Evolutionary conservation across 2,888 invertebrate genomes (phyloP), one percentile per base, ranked within the genome.

Genomic region (Stenodera caucasica): DNA sequence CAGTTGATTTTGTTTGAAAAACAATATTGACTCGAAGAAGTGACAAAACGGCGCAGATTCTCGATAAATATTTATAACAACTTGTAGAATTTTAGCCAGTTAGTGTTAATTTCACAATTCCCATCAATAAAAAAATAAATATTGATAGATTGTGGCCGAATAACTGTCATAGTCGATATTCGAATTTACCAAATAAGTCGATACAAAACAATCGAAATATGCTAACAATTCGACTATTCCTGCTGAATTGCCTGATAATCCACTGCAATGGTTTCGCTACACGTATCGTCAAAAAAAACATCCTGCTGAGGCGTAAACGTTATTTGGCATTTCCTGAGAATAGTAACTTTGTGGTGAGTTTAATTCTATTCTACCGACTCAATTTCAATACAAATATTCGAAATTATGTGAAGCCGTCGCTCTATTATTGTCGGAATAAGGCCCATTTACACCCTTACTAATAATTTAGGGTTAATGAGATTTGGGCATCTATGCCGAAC

Each of bases 261-360:
- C 5, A 37, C 5, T 35, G 14, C 21, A 15, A 40, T 11, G 2
- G 45, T 21, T 8, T 8, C 8, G 7, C 5, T 23, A 45, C 2
- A 6, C 45, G 1, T 8, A 21, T 23, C n/a, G 23, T 21, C 9
- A 21, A 5, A 55, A 61, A 57, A 18, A 70, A 74, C 66, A 65
- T 64, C 7, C 54, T 75, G 11, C 55, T 78, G 12, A 76, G 84
- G 67, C 81, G 79, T 65, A 80, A 81, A 67, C 78, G 84, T 63
- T 83, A 82, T 73, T 75, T 84, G 61, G 73, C 79, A 29, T 84
- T 83, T 77, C 84, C 84, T 29, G 78, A 80, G 69, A 83, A 83
- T 45, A 82, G 82, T 49, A 78, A 77, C 68, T 75, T 79, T 65
- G 75, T 75, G 53, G 78, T 79, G 68, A 71, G 76, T 73, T 52